Evolutionary conservation across 2,797 vertebrate species (phyloP).

Genomic region (Peromyscus nudipes): DNA sequence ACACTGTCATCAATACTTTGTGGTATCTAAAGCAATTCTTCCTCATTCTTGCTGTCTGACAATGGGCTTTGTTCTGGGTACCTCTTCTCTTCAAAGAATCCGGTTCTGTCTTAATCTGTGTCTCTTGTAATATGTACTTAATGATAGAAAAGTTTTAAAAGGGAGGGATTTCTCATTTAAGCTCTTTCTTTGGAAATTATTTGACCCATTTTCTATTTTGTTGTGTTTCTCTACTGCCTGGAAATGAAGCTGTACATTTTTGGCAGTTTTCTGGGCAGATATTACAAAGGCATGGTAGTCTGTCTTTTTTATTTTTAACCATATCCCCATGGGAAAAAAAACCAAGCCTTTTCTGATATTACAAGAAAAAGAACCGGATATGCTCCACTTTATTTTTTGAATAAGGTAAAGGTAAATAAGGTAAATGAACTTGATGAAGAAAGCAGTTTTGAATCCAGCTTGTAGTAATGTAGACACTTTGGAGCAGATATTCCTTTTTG

Average conservation of each 20-base stretch:
- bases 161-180: slow-evolving; percentile 44
- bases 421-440: slow-evolving; percentile 21
- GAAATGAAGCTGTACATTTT: slow-evolving; percentile 56
- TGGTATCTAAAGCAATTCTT: background rate
- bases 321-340: slow-evolving; percentile 41
- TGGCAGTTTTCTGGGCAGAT: slow-evolving; percentile 59
- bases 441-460: background rate
- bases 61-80: background rate
- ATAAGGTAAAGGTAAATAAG: background rate
- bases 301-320: slow-evolving; percentile 40
- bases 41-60: background rate
- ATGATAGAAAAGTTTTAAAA: slow-evolving; percentile 62
- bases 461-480: background rate
- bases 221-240: slow-evolving; percentile 21
- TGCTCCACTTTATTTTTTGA: background rate
- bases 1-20: background rate
- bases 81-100: slow-evolving; percentile 25
- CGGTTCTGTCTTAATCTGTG: slow-evolving; percentile 53
- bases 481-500: background rate
- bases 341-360: slow-evolving; percentile 59
- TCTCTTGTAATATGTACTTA: slow-evolving; percentile 67
- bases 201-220: slow-evolving; percentile 68
- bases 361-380: slow-evolving; percentile 6
- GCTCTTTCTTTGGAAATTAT: slow-evolving; percentile 66
- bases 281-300: background rate